These are phyloP conservation scores for Pogonophryne albipinna DNA, from an alignment of 2,797 vertebrate species.

Conservation along the genomic window DNA sequence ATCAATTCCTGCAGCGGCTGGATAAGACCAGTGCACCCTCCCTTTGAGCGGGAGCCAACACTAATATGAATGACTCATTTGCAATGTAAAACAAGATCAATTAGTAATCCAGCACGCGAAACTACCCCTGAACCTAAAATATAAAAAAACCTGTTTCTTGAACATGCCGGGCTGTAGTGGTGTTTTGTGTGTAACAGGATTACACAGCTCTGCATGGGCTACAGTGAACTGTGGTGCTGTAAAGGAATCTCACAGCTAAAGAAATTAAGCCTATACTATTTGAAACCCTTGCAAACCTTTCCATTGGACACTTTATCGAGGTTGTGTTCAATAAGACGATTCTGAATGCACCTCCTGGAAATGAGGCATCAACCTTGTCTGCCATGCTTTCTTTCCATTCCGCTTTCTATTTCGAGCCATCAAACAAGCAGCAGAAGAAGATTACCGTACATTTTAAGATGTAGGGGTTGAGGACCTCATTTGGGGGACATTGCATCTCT, in stretches of 20 bases:
- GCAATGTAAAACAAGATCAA: slow-evolving; percentile 86
- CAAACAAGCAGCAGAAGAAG: slow-evolving; percentile 22
- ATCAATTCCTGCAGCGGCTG: slow-evolving; percentile 82
- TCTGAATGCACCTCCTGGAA: slow-evolving; percentile 18
- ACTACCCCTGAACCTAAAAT: slow-evolving; percentile 65
- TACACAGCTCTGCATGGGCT: slow-evolving; percentile 53
- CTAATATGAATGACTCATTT: slow-evolving; percentile 85
- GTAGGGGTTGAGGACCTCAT: slow-evolving; percentile 52
- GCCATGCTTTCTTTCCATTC: slow-evolving; percentile 8
- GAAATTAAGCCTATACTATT: slow-evolving; percentile 17
- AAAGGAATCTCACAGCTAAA: slow-evolving; percentile 35
- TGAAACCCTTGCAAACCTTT: background rate
- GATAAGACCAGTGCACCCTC: slow-evolving; percentile 79
- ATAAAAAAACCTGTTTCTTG: slow-evolving; percentile 44
- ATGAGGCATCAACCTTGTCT: slow-evolving; percentile 12
- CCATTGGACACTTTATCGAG: slow-evolving; percentile 13
- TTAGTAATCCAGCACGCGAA: slow-evolving; percentile 79
- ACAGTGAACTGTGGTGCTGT: slow-evolving; percentile 22
- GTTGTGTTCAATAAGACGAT: slow-evolving; percentile 20
- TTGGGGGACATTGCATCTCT: slow-evolving; percentile 41
- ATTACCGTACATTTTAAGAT: slow-evolving; percentile 39
- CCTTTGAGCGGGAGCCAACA: slow-evolving; percentile 79
- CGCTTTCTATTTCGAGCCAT: background rate
- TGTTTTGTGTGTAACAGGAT: slow-evolving; percentile 58
- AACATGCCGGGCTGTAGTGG: slow-evolving; percentile 34